Conservation (phyloP, 2,888 invertebrate genomes). For the Drosophila neotestacea region DNA sequence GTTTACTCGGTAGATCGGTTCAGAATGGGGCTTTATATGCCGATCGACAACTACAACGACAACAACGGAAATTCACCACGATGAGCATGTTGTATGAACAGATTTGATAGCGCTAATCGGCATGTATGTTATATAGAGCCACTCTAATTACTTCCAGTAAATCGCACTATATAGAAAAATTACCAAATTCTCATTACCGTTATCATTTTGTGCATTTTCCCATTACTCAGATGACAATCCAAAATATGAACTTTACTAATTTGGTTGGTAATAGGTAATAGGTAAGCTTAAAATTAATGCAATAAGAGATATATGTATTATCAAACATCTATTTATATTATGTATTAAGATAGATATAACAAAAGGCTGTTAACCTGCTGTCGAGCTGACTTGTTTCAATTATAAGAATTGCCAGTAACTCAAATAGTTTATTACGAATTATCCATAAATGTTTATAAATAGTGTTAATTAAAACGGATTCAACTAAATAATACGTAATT, state of each 20-base stretch:
- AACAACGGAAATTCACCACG: slow-evolving; percentile 3
- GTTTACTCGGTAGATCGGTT: slow-evolving; percentile 17
- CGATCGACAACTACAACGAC: slow-evolving; percentile 5
- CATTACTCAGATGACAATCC: slow-evolving; percentile 41
- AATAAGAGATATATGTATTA: no score
- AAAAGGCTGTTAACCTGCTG: slow-evolving; percentile 20
- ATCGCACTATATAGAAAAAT: slow-evolving; percentile 30
- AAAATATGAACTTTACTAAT: slow-evolving; percentile 29
- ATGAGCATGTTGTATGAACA: slow-evolving; percentile 10
- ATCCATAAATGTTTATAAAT: slow-evolving; percentile 26
- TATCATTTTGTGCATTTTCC: slow-evolving; percentile 46
- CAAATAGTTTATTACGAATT: slow-evolving; percentile 38
- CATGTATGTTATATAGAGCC: neutral
- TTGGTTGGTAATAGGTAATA: slow-evolving; percentile 32
- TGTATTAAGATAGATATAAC: no score
- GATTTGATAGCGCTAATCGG: neutral
- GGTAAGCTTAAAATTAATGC: slow-evolving; percentile 23
- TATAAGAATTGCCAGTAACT: slow-evolving; percentile 63
- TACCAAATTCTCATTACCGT: slow-evolving; percentile 38
- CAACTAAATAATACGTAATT: neutral
- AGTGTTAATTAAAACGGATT: slow-evolving; percentile 17
- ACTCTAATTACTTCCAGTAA: slow-evolving; percentile 43
- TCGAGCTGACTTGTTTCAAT: slow-evolving; percentile 55
- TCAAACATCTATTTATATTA: no score
- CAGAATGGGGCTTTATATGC: slow-evolving; percentile 43